A percentile compares a stretch with the other conserved stretches of the same genome.
Evolutionary conservation across 2,888 invertebrate species (phyloP).

Genomic region (Chrysolina haemoptera): DNA sequence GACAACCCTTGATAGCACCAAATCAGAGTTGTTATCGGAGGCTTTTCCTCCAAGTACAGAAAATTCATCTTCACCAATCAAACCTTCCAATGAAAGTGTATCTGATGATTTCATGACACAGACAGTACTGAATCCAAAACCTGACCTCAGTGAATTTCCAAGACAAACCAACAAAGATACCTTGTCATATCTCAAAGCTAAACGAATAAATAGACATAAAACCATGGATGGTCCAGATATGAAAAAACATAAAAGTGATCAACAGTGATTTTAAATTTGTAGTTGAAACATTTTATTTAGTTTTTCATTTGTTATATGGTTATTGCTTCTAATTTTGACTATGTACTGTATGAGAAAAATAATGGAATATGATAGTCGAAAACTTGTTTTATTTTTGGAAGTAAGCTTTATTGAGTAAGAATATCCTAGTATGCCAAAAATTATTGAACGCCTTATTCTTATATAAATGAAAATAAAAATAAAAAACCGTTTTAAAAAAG

Average conservation of each 20-base stretch:
- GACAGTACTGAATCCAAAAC: constrained; percentile 57
- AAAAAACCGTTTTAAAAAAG: no score
- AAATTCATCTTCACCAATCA: constrained; percentile 47
- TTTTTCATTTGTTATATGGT: constrained; percentile 16
- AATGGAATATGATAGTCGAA: constrained; percentile 1
- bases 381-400: constrained; percentile 2
- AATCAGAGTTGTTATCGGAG: constrained; percentile 21
- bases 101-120: constrained; percentile 55
- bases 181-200: constrained; percentile 67
- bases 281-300: constrained; percentile 2
- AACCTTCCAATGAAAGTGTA: constrained; percentile 56
- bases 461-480: no score
- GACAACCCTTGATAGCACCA: constrained; percentile 27
- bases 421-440: no score
- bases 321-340: background rate
- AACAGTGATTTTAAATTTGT: constrained; percentile 27
- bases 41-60: constrained; percentile 30
- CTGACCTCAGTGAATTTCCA: constrained; percentile 62
- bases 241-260: constrained; percentile 60
- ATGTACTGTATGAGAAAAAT: background rate
- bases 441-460: no score
- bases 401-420: no score
- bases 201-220: constrained; percentile 66
- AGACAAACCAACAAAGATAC: constrained; percentile 64
- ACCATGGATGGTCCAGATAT: constrained; percentile 56